Percentiles rank a stretch among this genome's conserved stretches.
Conservation (phyloP, 2,797 vertebrate genomes). For the Potorous gilbertii region DNA sequence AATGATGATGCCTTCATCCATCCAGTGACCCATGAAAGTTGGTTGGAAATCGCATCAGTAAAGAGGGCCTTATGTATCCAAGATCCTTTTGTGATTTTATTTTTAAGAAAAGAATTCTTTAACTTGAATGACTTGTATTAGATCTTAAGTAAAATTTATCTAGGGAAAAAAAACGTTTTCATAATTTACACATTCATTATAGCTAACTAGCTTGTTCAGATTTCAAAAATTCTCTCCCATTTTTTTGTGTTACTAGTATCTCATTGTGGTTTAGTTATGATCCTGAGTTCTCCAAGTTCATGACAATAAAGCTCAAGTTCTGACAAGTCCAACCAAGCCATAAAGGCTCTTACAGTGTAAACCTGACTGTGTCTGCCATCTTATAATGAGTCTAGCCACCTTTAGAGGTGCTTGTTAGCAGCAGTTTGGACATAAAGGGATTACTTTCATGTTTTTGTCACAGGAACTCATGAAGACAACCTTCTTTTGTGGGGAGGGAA, state of each 20-base stretch:
- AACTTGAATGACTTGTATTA: slow-evolving; percentile 12
- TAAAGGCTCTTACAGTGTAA: neutral
- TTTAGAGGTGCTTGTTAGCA: neutral
- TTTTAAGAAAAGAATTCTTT: neutral
- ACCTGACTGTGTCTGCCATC: neutral
- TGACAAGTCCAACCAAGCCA: neutral
- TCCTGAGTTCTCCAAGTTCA: neutral
- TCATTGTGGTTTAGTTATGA: slow-evolving; percentile 38
- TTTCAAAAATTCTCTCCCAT: slow-evolving; percentile 44
- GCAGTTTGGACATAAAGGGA: neutral
- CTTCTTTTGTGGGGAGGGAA: neutral
- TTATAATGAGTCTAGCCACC: neutral
- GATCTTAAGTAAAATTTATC: neutral
- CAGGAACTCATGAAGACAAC: neutral
- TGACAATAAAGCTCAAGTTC: neutral
- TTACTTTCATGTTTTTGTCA: neutral
- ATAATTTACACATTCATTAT: neutral
- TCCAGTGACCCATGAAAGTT: neutral
- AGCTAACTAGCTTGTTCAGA: neutral
- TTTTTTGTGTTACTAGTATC: slow-evolving; percentile 8
- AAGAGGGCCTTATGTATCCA: neutral
- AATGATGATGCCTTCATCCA: neutral
- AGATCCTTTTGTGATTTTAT: neutral
- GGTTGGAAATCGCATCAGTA: neutral
- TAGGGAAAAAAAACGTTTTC: slow-evolving; percentile 25